Evolutionary conservation across 2,797 vertebrate species (phyloP).

Genomic region (Oreochromis mossambicus): DNA sequence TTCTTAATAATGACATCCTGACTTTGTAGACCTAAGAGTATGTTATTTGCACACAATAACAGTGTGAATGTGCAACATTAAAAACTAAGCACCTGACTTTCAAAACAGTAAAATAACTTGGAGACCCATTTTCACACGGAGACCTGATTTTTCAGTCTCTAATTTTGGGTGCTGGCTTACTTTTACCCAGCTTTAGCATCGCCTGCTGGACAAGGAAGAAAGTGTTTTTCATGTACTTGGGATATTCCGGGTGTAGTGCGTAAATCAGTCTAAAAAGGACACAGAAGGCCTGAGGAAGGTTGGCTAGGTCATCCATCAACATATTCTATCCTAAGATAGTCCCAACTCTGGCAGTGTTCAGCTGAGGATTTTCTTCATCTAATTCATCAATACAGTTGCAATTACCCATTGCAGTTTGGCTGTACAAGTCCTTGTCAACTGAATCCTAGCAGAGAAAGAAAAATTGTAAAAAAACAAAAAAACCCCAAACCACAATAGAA

Average conservation of each 20-base stretch:
- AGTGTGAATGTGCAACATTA: no score
- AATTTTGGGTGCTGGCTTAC: no score
- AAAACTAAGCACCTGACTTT: no score
- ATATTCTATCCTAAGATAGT: not conserved
- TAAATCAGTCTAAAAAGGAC: constrained; percentile 9
- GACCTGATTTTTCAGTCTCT: no score
- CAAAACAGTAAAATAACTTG: no score
- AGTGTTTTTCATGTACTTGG: constrained; percentile 20
- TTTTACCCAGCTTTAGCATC: no score
- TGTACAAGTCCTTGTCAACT: not conserved
- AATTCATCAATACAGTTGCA: not conserved
- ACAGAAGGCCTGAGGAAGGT: constrained; percentile 10
- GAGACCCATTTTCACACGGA: no score
- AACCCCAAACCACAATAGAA: not conserved
- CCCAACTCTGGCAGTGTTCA: no score
- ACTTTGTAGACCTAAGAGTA: not conserved
- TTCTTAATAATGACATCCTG: not conserved
- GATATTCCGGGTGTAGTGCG: constrained; percentile 4
- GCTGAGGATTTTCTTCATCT: not conserved
- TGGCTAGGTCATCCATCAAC: constrained; percentile 9
- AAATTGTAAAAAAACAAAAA: not conserved
- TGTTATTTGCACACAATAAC: not conserved
- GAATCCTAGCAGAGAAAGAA: not conserved
- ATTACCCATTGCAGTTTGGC: not conserved
- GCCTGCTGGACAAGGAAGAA: no score